Conservation (phyloP, 2,797 vertebrate species). For the Coluber constrictor region DNA sequence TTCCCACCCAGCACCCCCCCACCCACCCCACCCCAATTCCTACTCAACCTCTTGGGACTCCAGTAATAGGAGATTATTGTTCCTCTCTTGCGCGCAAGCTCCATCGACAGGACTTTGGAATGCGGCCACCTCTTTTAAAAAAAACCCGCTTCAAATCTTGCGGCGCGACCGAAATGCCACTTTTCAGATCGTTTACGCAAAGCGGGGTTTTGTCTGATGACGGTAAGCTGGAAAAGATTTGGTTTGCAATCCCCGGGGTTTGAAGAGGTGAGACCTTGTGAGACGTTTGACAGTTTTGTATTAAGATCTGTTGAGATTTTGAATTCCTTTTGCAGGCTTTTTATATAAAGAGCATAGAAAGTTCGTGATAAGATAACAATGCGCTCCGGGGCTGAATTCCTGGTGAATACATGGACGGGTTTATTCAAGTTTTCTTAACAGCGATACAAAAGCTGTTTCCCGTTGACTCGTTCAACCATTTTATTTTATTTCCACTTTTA, state of each 20-base stretch:
- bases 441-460: background rate
- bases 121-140: background rate
- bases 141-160: background rate
- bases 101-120: background rate
- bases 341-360: background rate
- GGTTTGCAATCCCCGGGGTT: background rate
- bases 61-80: background rate
- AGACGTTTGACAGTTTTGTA: background rate
- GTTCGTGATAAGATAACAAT: background rate
- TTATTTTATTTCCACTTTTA: background rate
- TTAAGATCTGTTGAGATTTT: background rate
- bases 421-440: background rate
- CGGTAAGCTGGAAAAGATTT: background rate
- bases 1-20: too few relatives aligned
- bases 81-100: background rate
- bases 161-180: background rate
- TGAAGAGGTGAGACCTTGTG: background rate
- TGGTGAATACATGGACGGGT: background rate
- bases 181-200: background rate
- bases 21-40: background rate
- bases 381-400: background rate
- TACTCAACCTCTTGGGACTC: background rate
- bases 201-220: background rate
- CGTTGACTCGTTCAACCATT: background rate
- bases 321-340: background rate